A percentile compares a stretch with the other conserved stretches of the same genome.
Conservation (phyloP, 2,797 vertebrate species). For the Gallirallus australis region DNA sequence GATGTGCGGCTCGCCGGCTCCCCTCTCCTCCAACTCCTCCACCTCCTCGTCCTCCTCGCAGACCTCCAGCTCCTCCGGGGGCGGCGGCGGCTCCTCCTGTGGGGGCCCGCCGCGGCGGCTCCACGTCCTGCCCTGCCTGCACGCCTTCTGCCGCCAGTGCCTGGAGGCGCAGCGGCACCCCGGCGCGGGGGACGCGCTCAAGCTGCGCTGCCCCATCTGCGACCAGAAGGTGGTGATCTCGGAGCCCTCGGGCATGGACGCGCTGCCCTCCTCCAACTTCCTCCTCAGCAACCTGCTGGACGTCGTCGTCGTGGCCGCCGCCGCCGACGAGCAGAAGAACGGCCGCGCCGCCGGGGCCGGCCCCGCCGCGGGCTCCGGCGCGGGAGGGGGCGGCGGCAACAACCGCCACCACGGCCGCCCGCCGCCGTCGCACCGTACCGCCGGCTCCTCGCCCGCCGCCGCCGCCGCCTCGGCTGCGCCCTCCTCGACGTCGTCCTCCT, state of each 20-base stretch:
- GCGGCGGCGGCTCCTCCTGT: conserved; percentile 72
- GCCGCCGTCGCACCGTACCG: conserved; percentile 52
- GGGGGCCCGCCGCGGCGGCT: conserved; percentile 84
- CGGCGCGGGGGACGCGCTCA: conserved; percentile 84
- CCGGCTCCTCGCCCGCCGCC: conserved; percentile 66
- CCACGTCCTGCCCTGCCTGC: conserved; percentile 91
- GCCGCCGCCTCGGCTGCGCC: conserved; percentile 16
- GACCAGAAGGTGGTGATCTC: conserved; percentile 92
- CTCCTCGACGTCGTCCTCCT: conserved; percentile 12
- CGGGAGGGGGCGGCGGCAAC: neutral
- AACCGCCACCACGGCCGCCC: conserved; percentile 75
- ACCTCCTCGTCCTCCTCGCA: conserved; percentile 91
- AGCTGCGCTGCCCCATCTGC: conserved; percentile 91
- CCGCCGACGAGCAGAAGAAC: conserved; percentile 86
- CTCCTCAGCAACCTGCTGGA: conserved; percentile 93
- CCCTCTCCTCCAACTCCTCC: conserved; percentile 89
- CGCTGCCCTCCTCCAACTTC: conserved; percentile 91
- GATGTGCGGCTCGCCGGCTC: conserved; percentile 90
- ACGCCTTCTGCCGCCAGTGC: conserved; percentile 93
- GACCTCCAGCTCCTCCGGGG: conserved; percentile 86
- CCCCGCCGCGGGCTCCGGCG: conserved; percentile 9
- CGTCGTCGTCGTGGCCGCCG: conserved; percentile 88
- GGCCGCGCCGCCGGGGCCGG: conserved; percentile 73
- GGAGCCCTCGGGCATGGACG: conserved; percentile 90
- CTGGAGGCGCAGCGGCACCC: conserved; percentile 87